Percentiles rank a stretch among this genome's conserved stretches.
Conservation (phyloP, 2,797 vertebrate species). For the Eurystomus glaucurus region DNA sequence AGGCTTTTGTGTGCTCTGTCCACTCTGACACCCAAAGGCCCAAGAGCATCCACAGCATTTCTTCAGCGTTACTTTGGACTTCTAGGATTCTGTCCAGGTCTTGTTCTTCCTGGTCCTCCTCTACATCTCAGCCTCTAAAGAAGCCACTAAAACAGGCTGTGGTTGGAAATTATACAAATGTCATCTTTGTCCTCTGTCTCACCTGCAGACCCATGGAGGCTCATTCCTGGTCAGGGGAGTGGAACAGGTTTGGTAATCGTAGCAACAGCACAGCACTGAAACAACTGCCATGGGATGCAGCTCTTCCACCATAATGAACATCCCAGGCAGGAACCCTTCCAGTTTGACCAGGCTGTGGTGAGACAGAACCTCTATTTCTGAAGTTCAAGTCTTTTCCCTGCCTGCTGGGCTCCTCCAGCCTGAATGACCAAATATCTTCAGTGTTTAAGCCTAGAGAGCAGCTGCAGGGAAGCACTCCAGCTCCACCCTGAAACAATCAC, state of each 20-base stretch:
- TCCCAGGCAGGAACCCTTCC: background rate
- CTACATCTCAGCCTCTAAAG: background rate
- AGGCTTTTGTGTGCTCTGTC: background rate
- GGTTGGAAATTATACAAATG: background rate
- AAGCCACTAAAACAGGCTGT: background rate
- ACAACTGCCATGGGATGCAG: background rate
- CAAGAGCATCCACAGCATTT: background rate
- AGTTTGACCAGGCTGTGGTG: background rate
- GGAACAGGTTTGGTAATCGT: background rate
- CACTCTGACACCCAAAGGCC: background rate
- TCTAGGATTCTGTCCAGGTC: background rate
- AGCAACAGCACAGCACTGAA: background rate
- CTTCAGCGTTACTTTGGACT: background rate
- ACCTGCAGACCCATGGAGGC: background rate
- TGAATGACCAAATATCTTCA: background rate
- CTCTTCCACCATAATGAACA: background rate
- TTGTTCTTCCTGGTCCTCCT: background rate
- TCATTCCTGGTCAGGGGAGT: background rate
- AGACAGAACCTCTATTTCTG: background rate
- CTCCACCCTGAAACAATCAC: conserved; percentile 53
- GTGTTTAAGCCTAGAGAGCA: conserved; percentile 41
- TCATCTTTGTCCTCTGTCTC: background rate
- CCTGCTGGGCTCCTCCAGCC: background rate
- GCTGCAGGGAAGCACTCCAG: conserved; percentile 61
- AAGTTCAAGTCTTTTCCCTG: background rate